Evolutionary conservation across 2,113 vertebrate genomes (phyloP), one percentile per base, ranked within the genome.

Genomic region (Aythya baeri): DNA sequence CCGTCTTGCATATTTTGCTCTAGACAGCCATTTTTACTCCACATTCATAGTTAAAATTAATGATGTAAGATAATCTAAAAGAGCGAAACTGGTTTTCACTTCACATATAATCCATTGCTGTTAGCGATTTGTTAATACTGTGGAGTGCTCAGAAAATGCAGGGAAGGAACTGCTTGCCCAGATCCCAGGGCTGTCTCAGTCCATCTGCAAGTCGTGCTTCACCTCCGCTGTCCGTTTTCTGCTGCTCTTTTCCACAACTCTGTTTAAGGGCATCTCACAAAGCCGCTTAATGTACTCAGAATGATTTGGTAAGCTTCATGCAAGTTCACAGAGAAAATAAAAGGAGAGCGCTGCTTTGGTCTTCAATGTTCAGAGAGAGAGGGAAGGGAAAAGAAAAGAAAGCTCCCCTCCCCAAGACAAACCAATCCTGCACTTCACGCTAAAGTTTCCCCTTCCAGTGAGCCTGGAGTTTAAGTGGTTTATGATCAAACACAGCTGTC

Each of bases 401-500:
- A 84, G 21, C 55, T 83, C 43, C 29, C 13, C 38, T 91, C 38
- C 20, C 93, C 0, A n/a, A 94, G 88, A 93, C 59, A 68, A 93
- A 77, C 93, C 76, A 36, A 59, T 12, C 73, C 93, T 73, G 94
- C 91, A 52, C 92, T 97, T 88, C 96, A 93, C 36, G 54, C 93
- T 91, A 73, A 98, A 98, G 97, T 98, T 98, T 97, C 95, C 96
- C 91, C 83, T 93, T 91, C 88, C 70, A 97, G 89, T 61, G 38
- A 94, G 96, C 86, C 96, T 92, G 93, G 97, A 98, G 96, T 98
- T 98, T 94, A 96, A 98, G 98, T 96, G 97, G 94, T 96, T 97
- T 97, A 97, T 98, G 98, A 98, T 98, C 97, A 98, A 98, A 97
- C 95, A 94, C 98, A 98, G 98, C 98, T 98, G 98, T 98, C 98